These are phyloP conservation scores for Agonopterix arenella DNA, from an alignment of 2,888 invertebrate species.

Conservation along the genomic window DNA sequence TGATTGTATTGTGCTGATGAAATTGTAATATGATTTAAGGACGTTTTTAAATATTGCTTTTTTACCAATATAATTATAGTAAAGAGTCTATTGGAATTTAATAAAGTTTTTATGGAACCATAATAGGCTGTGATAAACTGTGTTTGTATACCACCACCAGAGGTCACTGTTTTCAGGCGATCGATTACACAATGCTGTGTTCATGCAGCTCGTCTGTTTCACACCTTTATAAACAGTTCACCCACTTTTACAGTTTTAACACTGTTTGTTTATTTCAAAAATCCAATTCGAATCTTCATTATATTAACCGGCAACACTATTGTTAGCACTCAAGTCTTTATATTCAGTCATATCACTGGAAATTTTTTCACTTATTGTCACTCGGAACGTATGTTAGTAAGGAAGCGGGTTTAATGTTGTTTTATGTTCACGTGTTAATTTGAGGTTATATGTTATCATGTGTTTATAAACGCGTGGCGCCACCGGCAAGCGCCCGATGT, in stretches of 20 bases:
- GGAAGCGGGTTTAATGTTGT: constrained; percentile 15
- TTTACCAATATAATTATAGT: no score
- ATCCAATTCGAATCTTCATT: constrained; percentile 20
- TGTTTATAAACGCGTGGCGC: constrained; percentile 62
- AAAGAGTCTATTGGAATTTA: neutral
- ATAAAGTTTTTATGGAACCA: constrained; percentile 16
- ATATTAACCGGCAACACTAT: constrained; percentile 10
- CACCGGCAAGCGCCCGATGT: constrained; percentile 67
- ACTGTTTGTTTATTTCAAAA: constrained; percentile 16
- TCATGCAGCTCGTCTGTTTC: neutral
- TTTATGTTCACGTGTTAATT: constrained; percentile 21
- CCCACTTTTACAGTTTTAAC: neutral
- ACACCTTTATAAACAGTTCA: neutral
- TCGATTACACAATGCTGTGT: constrained; percentile 35
- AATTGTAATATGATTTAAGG: no score
- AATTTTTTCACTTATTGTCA: constrained; percentile 10
- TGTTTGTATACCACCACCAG: constrained; percentile 30
- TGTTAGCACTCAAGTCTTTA: constrained; percentile 5
- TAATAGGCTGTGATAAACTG: no score
- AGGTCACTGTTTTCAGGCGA: constrained; percentile 48
- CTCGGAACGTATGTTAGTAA: constrained; percentile 7
- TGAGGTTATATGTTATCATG: constrained; percentile 34
- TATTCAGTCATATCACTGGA: constrained; percentile 12
- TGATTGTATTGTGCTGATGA: no score
- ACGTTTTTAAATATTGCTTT: no score